Evolutionary conservation across 2,113 vertebrate genomes (phyloP), one percentile per base, ranked within the genome.

Genomic region (Alethe diademata): DNA sequence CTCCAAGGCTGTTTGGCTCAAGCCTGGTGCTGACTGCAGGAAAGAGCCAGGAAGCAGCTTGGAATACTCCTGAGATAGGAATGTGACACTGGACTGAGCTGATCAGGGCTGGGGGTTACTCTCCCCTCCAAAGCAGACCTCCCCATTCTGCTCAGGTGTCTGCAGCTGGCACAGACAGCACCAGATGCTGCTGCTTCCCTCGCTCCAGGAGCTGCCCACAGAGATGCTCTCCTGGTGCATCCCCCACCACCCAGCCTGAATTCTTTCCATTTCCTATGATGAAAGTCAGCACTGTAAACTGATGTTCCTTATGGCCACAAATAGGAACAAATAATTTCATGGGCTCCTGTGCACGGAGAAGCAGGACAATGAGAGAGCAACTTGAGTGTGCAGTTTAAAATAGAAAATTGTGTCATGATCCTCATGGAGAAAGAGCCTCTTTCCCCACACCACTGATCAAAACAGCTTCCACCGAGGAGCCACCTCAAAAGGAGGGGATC

Each of bases 381-480:
- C 56, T 65, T 18, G 9, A 70, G 45, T 0, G 19, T 18, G 45
- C 24, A n/a, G 42, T 38, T 69, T 64, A 51, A 78, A 54, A 23
- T 0, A 35, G 53, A 66, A 74, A 61, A 58, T 8, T 3, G 3
- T 8, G 28, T 45, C 57, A 31, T 0, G 0, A 19, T 50, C 38
- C 56, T 67, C 11, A 1, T 16, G 43, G 64, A 89, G 29, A 76
- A 84, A 64, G 38, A 65, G 13, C 33, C 33, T 66, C 43, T 89
- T 58, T 53, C 40, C 14, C 67, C 58, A 42, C 15, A 57, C 5
- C 19, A 20, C 1, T 1, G 4, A 71, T 28, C 38, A 31, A 40
- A 88, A 6, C 75, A 45, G 31, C 42, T 85, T 33, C 28, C 22
- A 5, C 61, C 3, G 8, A 74, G 40, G 51, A 83, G 36, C 25